These are phyloP conservation scores for Invenusta paracnida DNA, from an alignment of 2,888 invertebrate genomes.

Conservation along the genomic window DNA sequence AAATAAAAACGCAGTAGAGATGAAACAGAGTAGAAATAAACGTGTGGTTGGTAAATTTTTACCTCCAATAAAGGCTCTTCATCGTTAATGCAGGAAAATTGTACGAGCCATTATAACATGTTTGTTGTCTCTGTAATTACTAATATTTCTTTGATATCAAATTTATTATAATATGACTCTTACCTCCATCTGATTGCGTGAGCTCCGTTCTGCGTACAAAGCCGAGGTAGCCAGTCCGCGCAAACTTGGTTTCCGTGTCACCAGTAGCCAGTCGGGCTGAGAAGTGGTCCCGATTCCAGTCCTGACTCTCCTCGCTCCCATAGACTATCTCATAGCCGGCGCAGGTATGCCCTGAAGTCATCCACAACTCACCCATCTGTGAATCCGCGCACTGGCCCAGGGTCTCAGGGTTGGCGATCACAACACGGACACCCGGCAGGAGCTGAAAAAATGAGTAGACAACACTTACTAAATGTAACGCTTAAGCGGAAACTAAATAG, in stretches of 20 bases:
- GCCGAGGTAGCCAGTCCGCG: not conserved
- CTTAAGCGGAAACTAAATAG: too few species aligned
- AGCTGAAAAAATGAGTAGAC: too few species aligned
- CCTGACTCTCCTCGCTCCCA: not conserved
- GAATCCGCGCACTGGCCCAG: not conserved
- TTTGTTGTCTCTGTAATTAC: too few species aligned
- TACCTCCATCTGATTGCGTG: slow-evolving; percentile 70
- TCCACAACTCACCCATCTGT: slow-evolving; percentile 12
- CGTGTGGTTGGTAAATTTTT: not conserved
- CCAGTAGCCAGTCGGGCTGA: not conserved
- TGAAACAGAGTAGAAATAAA: not conserved
- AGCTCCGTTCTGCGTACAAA: slow-evolving; percentile 58
- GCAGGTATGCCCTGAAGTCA: slow-evolving; percentile 18
- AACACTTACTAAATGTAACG: too few species aligned
- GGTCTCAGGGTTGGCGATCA: not conserved
- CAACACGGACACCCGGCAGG: not conserved
- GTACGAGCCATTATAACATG: too few species aligned
- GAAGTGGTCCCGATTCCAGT: not conserved
- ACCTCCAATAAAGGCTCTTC: too few species aligned
- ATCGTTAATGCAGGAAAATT: too few species aligned
- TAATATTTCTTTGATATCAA: too few species aligned
- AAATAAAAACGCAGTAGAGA: slow-evolving; percentile 27
- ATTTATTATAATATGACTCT: too few species aligned
- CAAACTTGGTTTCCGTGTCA: not conserved
- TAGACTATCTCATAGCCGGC: not conserved